Evolutionary conservation across 2,888 invertebrate species (phyloP).

Genomic region (Cryptocheilus praepositus): DNA sequence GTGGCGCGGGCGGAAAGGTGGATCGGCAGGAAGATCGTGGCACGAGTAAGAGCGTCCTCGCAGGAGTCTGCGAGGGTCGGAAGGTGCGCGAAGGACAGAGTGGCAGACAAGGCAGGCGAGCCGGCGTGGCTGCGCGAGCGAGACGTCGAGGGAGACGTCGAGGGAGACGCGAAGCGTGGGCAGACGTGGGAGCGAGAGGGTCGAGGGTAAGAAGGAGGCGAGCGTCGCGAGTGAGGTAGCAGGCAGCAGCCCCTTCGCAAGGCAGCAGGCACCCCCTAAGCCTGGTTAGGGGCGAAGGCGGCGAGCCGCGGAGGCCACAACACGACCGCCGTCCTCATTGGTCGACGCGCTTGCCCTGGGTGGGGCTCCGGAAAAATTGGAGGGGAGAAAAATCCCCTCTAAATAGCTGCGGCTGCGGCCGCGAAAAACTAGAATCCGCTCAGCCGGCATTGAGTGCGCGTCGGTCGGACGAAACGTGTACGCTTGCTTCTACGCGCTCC

Average conservation of each 20-base stretch:
- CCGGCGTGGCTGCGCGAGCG: constrained; percentile 74
- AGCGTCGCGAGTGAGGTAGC: constrained; percentile 10
- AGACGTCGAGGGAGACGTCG: constrained; percentile 77
- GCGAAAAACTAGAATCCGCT: constrained; percentile 74
- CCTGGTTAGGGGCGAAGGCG: constrained; percentile 72
- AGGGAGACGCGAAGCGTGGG: too few relatives aligned
- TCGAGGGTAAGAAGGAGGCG: constrained; percentile 21
- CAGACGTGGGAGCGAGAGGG: constrained; percentile 71
- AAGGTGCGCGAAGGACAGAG: constrained; percentile 72
- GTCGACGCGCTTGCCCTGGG: constrained; percentile 70
- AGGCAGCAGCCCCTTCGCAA: constrained; percentile 58
- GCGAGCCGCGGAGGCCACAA: constrained; percentile 75
- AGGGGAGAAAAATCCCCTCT: constrained; percentile 74
- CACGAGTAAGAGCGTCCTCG: constrained; percentile 32
- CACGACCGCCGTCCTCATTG: constrained; percentile 74
- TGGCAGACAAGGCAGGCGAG: constrained; percentile 71
- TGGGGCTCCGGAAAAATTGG: constrained; percentile 73
- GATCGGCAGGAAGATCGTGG: constrained; percentile 16
- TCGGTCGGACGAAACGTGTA: constrained; percentile 23
- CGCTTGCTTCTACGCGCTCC: constrained; percentile 9
- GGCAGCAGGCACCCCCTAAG: constrained; percentile 64
- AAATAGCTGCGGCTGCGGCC: constrained; percentile 71
- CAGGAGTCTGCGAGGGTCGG: constrained; percentile 41
- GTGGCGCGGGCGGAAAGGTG: constrained; percentile 43
- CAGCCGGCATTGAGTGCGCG: constrained; percentile 70